A percentile compares a stretch with the other conserved stretches of the same genome.
These are phyloP conservation scores for Meles meles DNA, from an alignment of 2,113 vertebrate genomes.

Conservation along the genomic window DNA sequence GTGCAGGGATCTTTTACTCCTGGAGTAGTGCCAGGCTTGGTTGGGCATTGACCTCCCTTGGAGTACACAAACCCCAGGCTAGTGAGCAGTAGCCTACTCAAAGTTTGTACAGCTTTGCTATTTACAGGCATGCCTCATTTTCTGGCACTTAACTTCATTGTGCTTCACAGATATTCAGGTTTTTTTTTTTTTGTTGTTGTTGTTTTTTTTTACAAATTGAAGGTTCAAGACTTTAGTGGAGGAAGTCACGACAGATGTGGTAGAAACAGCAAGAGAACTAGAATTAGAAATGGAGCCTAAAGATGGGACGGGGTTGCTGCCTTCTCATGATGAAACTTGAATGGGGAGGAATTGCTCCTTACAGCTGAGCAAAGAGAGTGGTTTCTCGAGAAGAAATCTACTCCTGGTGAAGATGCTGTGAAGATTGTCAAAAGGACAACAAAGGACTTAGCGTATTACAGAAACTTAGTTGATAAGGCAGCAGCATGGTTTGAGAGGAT, in stretches of 20 bases:
- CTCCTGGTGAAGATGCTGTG: neutral
- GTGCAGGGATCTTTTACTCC: neutral
- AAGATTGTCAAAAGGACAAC: neutral
- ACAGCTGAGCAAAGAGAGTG: neutral
- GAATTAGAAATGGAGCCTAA: neutral
- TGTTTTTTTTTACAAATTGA: neutral
- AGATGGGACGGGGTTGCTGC: neutral
- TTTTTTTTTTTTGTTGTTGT: neutral
- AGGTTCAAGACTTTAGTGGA: neutral
- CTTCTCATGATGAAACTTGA: neutral
- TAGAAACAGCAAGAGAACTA: neutral
- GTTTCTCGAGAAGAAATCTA: neutral
- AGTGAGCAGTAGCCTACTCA: neutral
- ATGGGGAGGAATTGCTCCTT: neutral
- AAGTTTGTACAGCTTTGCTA: neutral
- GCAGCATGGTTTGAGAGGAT: neutral
- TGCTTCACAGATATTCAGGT: neutral
- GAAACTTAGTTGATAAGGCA: neutral
- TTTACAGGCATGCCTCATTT: neutral
- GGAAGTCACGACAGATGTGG: neutral
- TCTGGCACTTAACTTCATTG: neutral
- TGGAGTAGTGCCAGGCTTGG: neutral
- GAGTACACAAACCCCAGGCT: neutral
- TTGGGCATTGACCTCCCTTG: neutral
- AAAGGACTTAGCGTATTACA: neutral